Evolutionary conservation across 2,888 invertebrate genomes (phyloP), one percentile per base, ranked within the genome.

Genomic region (Horisme vitalbata): DNA sequence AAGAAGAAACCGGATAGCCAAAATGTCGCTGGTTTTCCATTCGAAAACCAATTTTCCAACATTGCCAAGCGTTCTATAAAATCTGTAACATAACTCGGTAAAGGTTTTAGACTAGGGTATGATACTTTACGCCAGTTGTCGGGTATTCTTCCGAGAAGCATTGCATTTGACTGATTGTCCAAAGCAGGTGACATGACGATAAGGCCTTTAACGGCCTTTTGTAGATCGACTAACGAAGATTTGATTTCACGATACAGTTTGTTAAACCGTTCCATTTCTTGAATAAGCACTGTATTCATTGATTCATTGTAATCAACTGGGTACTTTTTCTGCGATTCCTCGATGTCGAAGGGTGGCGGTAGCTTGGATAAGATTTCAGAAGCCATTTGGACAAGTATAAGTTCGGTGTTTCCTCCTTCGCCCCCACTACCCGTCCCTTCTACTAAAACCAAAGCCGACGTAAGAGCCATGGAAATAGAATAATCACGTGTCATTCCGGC

Each of bases 1-100:
- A 97, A 97, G 75, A 95, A 98, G 79, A 98, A 97, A 0, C 97
- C 98, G 0, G 97, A 95, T 1, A 98, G 84, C 98, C 98, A 98
- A 87, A 96, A 98, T 0, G 93, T 93, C 0, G 91, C 60, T 0
- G 97, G 97, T 76, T 96, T 96, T 0, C 95, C 95, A 4, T 92
- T 68, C 1, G 91, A 68, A 61, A 86, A 91, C 95, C 94, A 94
- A 27, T 90, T 86, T 65, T 93, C 87, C 43, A 97, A 85, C 90
- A 96, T 96, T 20, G 87, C 78, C 2, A 97, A 83, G 38, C 97
- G 91, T 41, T 94, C 93, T 27, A 94, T 79, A 59, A 98, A 93
- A 81, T 98, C 97, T 23, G 90, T 75, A 5, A 97, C 90, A 68
- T 97, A 98, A 62, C 95, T 94, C 1, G 95, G 94, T 13, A 98